Evolutionary conservation across 92 coral and sea anemone species (phyloP).

Genomic region (Muricea muricata): DNA sequence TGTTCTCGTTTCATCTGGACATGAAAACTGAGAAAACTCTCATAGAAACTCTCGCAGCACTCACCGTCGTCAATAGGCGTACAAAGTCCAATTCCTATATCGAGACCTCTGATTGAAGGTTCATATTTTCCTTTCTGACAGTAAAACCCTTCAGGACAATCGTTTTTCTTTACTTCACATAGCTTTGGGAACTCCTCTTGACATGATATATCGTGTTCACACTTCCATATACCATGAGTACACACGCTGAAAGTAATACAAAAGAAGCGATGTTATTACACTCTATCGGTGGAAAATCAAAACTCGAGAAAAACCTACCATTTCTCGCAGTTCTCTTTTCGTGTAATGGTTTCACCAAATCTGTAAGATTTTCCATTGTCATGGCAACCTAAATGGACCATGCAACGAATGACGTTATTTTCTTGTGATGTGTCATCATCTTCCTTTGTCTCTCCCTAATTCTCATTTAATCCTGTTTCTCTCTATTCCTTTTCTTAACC

Average conservation of each 20-base stretch:
- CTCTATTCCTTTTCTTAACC: no score
- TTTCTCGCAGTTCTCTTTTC: constrained; percentile 58
- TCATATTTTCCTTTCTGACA: constrained; percentile 34
- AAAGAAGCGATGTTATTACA: not conserved
- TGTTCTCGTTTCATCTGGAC: no score
- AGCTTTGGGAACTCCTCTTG: constrained; percentile 11
- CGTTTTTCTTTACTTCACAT: not conserved
- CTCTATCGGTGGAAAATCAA: not conserved
- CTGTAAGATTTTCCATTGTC: constrained; percentile 71
- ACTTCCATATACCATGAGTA: constrained; percentile 50
- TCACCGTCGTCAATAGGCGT: constrained; percentile 31
- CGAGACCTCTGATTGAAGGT: not conserved
- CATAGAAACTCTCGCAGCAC: no score
- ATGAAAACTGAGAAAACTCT: no score
- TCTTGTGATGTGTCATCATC: not conserved
- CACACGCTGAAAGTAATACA: constrained; percentile 27
- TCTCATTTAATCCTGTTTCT: not conserved
- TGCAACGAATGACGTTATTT: not conserved
- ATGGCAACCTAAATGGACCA: constrained; percentile 50
- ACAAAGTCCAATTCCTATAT: constrained; percentile 30
- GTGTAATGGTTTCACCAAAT: constrained; percentile 66
- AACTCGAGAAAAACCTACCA: no score
- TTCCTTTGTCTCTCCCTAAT: not conserved
- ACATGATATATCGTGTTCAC: constrained; percentile 47
- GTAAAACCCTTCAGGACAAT: constrained; percentile 20